Base-by-base conservation (phyloP, 2,797 vertebrate species). In the Hybognathus amarus region DNA sequence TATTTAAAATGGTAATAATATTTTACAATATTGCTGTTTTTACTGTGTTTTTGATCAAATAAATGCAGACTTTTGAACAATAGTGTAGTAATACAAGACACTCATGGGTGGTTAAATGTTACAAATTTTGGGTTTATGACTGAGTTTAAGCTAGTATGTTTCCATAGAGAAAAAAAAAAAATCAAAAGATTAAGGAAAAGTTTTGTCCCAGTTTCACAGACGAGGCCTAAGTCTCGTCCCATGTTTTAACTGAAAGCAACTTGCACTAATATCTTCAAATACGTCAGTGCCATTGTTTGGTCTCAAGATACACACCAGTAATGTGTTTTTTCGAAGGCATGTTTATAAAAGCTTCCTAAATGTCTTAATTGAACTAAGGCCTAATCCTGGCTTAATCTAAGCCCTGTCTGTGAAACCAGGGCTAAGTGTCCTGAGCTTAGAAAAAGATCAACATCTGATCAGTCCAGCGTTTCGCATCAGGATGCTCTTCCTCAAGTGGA, bases 401-500 rank as follows among this genome's bases (percentile, higher is more conserved):
- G 12, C 45, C 45, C 45, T 45, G 45, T 45, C 12, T 47, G 5
- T 47, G 45, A 47, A 47, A 17, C 4, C 15, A 1, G 45, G 45
- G 45, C 45, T 47, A 47, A 47, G 45, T 47, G 45, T 47, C 59
- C 59, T 61, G 59, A 30, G 6, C 59, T 15, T 61, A 27, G 12
- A 61, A 61, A 61, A 61, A 61, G 12, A 30, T 61, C 5, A 61
- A 7, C 59, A 27, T 63, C 24, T 15, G 30, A 66, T 20, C 27
- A 18, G 4, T 69, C 30, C 30, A 27, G 64, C 6, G 59, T 63
- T 61, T 42, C 30, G 12, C 71, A 50, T 50, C 69, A 50, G 27
- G 42, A 33, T 73, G 22, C 69, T 75, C 27, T 30, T 68, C 73
- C 71, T 76, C 81, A 17, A 83, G 81, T 68, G 63, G 71, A 83